A percentile compares a stretch with the other conserved stretches of the same genome.
Evolutionary conservation across 1,140 invertebrate species (phyloP).

Genomic region (Hypothenemus hampei): DNA sequence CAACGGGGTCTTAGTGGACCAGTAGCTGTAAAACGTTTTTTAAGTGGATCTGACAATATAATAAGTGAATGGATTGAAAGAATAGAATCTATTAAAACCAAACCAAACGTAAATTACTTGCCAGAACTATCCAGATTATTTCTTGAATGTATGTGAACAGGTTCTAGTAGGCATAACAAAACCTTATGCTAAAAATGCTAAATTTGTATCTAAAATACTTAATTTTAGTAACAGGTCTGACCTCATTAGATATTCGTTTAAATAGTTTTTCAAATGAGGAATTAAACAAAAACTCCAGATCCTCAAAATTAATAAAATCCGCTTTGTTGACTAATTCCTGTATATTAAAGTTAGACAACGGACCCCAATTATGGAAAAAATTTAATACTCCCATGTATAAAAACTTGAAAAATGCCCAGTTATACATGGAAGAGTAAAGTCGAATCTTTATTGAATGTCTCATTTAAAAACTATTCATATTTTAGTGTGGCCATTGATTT

Average conservation of each 20-base stretch:
- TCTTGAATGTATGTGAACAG: slow-evolving; percentile 63
- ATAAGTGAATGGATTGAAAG: slow-evolving; percentile 53
- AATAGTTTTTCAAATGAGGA: slow-evolving; percentile 59
- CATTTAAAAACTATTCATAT: neutral
- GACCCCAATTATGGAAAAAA: slow-evolving; percentile 64
- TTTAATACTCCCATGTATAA: slow-evolving; percentile 70
- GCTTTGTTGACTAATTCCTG: slow-evolving; percentile 66
- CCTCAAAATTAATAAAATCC: slow-evolving; percentile 64
- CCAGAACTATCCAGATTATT: slow-evolving; percentile 67
- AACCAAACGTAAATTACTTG: slow-evolving; percentile 57
- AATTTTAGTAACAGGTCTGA: slow-evolving; percentile 62
- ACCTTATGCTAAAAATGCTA: neutral
- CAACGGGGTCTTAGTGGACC: slow-evolving; percentile 74
- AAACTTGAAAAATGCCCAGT: slow-evolving; percentile 62
- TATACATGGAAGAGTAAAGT: slow-evolving; percentile 69
- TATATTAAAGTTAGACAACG: slow-evolving; percentile 72
- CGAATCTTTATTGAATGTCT: neutral
- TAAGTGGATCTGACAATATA: slow-evolving; percentile 58
- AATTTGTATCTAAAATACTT: neutral
- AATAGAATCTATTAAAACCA: slow-evolving; percentile 30
- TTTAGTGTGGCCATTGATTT: slow-evolving; percentile 64
- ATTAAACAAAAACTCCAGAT: slow-evolving; percentile 53
- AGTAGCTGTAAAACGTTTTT: slow-evolving; percentile 60
- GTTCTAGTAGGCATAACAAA: neutral
- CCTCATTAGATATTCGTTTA: slow-evolving; percentile 63